Percentiles rank a stretch among this genome's conserved stretches.
phyloP scores from a whole-genome alignment of 1,140 invertebrate genomes.

The Trachymyrmex cornetzi region DNA sequence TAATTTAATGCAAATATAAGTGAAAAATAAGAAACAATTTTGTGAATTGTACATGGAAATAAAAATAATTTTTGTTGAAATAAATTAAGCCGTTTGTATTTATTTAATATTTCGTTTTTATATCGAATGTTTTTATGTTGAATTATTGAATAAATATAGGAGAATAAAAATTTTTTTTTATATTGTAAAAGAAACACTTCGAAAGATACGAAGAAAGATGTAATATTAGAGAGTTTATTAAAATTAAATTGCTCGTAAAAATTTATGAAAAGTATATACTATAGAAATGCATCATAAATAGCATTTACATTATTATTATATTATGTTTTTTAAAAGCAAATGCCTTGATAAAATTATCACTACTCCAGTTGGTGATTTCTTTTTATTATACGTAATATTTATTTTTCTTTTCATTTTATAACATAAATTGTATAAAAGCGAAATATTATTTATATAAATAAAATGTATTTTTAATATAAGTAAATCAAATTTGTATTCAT shows the following conservation, averaged over 20 bases:
- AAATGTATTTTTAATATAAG: neutral
- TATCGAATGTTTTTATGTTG: neutral
- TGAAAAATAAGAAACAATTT: slow-evolving; percentile 14
- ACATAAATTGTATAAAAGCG: neutral
- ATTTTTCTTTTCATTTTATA: neutral
- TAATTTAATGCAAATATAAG: slow-evolving; percentile 1
- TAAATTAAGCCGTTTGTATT: neutral
- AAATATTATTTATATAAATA: slow-evolving; percentile 8
- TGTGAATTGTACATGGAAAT: neutral
- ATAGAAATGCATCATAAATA: neutral
- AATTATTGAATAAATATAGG: neutral
- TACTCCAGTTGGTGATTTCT: neutral
- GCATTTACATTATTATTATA: neutral
- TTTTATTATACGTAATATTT: neutral
- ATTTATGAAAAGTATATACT: neutral
- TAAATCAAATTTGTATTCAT: neutral
- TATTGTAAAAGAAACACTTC: neutral
- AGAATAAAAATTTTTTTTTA: neutral
- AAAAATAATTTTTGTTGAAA: neutral
- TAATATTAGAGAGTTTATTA: neutral
- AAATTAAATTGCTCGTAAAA: neutral
- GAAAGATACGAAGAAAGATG: neutral
- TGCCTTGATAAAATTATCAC: neutral
- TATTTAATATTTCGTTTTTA: neutral
- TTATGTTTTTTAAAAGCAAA: neutral